Conservation (phyloP, 1,140 invertebrate genomes). For the Sarcophaga bullata region DNA sequence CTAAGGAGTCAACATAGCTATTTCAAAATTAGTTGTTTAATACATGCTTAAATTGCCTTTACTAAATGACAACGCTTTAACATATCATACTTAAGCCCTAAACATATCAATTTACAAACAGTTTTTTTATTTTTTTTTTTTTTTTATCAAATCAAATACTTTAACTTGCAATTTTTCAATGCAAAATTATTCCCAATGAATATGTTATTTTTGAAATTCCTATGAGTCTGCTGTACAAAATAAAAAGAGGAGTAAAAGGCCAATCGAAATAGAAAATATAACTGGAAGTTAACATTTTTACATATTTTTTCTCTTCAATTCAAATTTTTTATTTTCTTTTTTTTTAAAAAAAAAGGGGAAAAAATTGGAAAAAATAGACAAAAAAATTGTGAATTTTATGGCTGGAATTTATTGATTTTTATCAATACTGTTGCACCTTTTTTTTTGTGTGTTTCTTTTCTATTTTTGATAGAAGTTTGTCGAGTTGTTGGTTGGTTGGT, state of each 20-base stretch:
- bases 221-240: background rate
- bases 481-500: background rate
- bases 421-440: background rate
- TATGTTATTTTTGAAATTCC: background rate
- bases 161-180: too few species aligned
- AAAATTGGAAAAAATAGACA: background rate
- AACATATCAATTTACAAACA: too few species aligned
- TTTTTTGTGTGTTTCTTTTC: background rate
- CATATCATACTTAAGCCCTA: too few species aligned
- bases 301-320: background rate
- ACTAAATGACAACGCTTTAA: too few species aligned
- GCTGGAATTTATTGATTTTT: background rate
- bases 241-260: background rate
- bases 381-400: background rate
- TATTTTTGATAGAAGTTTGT: background rate
- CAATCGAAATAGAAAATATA: background rate
- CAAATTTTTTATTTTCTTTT: background rate
- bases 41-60: too few species aligned
- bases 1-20: too few species aligned
- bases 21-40: too few species aligned
- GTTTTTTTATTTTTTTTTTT: too few species aligned
- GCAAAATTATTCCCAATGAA: background rate
- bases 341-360: background rate
- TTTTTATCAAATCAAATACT: too few species aligned
- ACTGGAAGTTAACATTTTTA: background rate